Base-by-base conservation (phyloP, 2,888 invertebrate genomes). In the Netelia virgata region DNA sequence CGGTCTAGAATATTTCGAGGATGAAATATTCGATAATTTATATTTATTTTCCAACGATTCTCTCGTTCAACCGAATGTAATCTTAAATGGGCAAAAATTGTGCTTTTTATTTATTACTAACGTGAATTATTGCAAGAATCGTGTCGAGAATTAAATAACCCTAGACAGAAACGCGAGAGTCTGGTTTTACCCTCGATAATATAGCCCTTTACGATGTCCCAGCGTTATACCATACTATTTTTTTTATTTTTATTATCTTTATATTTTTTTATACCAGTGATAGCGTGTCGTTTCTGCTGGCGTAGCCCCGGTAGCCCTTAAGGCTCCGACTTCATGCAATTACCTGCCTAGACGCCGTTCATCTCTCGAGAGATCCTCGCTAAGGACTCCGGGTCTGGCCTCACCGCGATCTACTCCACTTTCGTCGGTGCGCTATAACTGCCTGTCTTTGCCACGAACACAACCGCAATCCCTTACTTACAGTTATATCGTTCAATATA, bases 271-370 rank as follows among this genome's bases (percentile, higher is more conserved):
- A 36, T 57, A 6, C 57, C 10, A 11, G 50, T 23, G 61, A 23
- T 41, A 69, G 57, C 78, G 53, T 23, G 70, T 20, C 16, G 20
- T 70, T 78, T 70, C 41, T 63, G 61, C 69, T 63, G 1, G 77
- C 53, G 3, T 43, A 63, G 50, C 41, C 81, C 76, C 36, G 36
- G 36, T 6, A 36, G 75, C 78, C 83, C 81, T 84, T 70, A 69
- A 85, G 70, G 86, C 82, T 70, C 23, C 59, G 85, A 72, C 89
- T 88, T 90, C 88, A 87, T 88, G 89, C 90, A 90, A 92, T 91
- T 91, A 91, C 88, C 88, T 88, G 89, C 85, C 88, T 85, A 91
- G 90, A 90, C 89, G 87, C 83, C 87, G 88, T 88, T 86, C 84
- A 87, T 90, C 88, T 89, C 89, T 83, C 86, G 70, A 73, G 88